Percentiles rank a stretch among this genome's conserved stretches.
These are phyloP conservation scores for Lasioglossum baleicum DNA, from an alignment of 1,140 invertebrate species.

Conservation along the genomic window DNA sequence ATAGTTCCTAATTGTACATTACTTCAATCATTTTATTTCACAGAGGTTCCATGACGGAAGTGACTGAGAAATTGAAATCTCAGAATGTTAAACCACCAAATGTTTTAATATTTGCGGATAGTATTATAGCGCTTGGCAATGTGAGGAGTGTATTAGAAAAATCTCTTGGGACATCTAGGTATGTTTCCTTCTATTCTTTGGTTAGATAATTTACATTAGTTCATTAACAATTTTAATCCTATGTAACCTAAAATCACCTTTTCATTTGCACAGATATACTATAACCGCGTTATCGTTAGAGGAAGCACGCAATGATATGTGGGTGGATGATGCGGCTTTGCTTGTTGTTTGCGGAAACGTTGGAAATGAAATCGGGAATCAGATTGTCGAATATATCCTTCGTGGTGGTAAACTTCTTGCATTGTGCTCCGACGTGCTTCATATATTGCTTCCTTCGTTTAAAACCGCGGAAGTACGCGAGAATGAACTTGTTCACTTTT, in stretches of 20 bases:
- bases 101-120: slow-evolving; percentile 91
- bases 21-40: slow-evolving; percentile 11
- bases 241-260: too few relatives aligned
- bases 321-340: slow-evolving; percentile 86
- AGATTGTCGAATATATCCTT: slow-evolving; percentile 87
- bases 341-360: slow-evolving; percentile 89
- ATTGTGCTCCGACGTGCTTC: slow-evolving; percentile 90
- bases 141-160: slow-evolving; percentile 84
- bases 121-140: slow-evolving; percentile 85
- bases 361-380: slow-evolving; percentile 82
- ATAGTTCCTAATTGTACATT: too few relatives aligned
- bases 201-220: not conserved
- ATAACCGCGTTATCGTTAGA: slow-evolving; percentile 86
- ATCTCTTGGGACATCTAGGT: slow-evolving; percentile 87
- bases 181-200: slow-evolving; percentile 59
- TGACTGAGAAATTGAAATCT: not conserved
- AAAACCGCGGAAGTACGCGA: slow-evolving; percentile 91
- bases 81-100: slow-evolving; percentile 86
- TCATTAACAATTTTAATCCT: not conserved
- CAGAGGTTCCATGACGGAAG: slow-evolving; percentile 15
- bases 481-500: slow-evolving; percentile 90
- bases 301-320: slow-evolving; percentile 83
- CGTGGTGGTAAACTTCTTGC: slow-evolving; percentile 88
- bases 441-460: slow-evolving; percentile 88
- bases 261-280: slow-evolving; percentile 82